Percentiles rank a stretch among this genome's conserved stretches.
These are phyloP conservation scores for Apus apus DNA, from an alignment of 2,113 vertebrate species.

Conservation along the genomic window DNA sequence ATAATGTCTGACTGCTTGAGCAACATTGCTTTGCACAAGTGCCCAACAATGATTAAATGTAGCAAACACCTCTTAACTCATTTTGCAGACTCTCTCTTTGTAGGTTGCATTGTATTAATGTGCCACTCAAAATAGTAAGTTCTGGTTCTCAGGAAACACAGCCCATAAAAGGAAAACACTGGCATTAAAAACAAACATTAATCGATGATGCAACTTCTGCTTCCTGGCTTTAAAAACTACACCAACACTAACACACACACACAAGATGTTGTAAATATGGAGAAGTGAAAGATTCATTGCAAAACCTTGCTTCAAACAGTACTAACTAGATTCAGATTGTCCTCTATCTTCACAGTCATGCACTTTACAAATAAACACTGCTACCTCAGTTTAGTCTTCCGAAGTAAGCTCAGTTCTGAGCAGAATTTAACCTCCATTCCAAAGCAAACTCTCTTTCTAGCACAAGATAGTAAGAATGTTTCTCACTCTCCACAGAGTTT, in stretches of 20 bases:
- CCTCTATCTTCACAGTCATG: background rate
- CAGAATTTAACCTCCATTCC: background rate
- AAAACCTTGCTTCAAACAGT: background rate
- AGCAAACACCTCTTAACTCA: background rate
- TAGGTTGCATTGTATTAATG: background rate
- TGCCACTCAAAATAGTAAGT: background rate
- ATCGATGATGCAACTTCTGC: background rate
- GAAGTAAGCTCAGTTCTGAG: background rate
- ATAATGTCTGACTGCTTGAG: background rate
- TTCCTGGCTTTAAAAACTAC: background rate
- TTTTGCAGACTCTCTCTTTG: background rate
- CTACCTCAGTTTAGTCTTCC: background rate
- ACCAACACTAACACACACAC: background rate
- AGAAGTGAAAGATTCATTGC: background rate
- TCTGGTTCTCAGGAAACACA: background rate
- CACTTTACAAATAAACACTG: background rate
- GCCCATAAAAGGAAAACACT: background rate
- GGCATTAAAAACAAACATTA: background rate
- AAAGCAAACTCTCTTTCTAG: background rate
- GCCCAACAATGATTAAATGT: background rate
- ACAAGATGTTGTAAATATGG: background rate
- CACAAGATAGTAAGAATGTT: background rate
- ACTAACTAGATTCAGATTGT: background rate
- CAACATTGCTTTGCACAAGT: background rate
- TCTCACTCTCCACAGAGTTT: background rate